Percentiles rank a stretch among this genome's conserved stretches.
These are phyloP conservation scores for Dipodomys ordii DNA, from an alignment of 2,113 vertebrate species.

Conservation along the genomic window DNA sequence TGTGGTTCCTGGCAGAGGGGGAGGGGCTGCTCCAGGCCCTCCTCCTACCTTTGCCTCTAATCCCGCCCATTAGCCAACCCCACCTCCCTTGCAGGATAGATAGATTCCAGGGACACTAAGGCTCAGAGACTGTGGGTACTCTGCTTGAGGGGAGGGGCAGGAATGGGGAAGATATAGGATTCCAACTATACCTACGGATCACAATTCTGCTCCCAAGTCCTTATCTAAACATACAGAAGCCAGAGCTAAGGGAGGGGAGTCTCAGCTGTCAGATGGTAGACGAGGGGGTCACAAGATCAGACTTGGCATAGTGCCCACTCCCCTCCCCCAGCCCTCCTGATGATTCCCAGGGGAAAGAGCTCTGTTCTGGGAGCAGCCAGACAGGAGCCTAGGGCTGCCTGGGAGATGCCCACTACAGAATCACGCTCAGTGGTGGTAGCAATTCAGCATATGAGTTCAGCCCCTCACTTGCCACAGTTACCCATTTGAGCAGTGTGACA, in stretches of 20 bases:
- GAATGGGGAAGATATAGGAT: background rate
- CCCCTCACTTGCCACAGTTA: background rate
- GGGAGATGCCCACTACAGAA: background rate
- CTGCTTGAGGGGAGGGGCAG: background rate
- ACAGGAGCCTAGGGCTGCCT: background rate
- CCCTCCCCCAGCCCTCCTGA: background rate
- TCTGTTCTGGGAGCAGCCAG: background rate
- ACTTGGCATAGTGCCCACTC: constrained; percentile 51
- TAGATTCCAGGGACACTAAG: background rate
- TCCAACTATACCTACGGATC: background rate
- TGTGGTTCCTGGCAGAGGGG: background rate
- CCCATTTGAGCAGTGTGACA: background rate
- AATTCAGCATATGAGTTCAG: background rate
- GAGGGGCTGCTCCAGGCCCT: constrained; percentile 60
- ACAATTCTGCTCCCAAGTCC: background rate
- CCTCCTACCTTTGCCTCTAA: constrained; percentile 56
- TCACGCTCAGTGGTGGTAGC: background rate
- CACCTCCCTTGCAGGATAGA: background rate
- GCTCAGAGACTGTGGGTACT: background rate
- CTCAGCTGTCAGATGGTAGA: constrained; percentile 57
- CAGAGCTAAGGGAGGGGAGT: background rate
- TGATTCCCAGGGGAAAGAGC: constrained; percentile 39
- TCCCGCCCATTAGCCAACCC: constrained; percentile 45
- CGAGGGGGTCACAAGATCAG: background rate
- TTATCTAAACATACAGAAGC: constrained; percentile 23